Percentiles rank a stretch among this genome's conserved stretches.
Conservation (phyloP, 2,113 vertebrate genomes). For the Cyrtonyx montezumae region DNA sequence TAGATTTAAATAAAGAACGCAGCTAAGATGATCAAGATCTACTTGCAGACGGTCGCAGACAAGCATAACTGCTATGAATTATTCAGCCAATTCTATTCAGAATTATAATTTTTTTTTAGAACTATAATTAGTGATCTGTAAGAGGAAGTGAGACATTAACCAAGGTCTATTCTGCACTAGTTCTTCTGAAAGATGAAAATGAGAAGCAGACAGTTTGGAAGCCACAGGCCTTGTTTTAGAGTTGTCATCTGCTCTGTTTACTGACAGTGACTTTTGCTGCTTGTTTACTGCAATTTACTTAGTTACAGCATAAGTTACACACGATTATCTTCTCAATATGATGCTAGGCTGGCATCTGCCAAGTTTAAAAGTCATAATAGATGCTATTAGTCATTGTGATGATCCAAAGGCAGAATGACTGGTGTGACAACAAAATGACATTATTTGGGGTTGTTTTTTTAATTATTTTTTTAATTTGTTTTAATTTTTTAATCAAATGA, state of each 20-base stretch:
- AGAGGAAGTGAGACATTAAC: conserved; percentile 7
- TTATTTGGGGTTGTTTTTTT: neutral
- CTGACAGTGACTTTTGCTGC: conserved; percentile 53
- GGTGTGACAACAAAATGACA: neutral
- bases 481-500: neutral
- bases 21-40: neutral
- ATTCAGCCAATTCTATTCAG: conserved; percentile 41
- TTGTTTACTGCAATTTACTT: conserved; percentile 68
- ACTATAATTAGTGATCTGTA: conserved; percentile 38
- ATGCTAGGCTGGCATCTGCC: conserved; percentile 47
- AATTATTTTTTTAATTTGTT: neutral
- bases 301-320: conserved; percentile 56
- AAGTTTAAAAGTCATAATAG: conserved; percentile 61
- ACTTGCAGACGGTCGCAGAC: neutral
- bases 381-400: conserved; percentile 41
- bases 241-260: conserved; percentile 29
- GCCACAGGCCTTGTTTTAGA: conserved; percentile 36
- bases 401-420: conserved; percentile 26
- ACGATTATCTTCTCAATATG: conserved; percentile 44
- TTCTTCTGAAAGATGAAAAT: conserved; percentile 36
- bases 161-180: conserved; percentile 27
- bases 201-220: conserved; percentile 47
- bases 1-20: neutral
- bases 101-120: conserved; percentile 13
- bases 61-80: conserved; percentile 41